Evolutionary conservation across 2,797 vertebrate genomes (phyloP).

Genomic region (Falco rusticolus): DNA sequence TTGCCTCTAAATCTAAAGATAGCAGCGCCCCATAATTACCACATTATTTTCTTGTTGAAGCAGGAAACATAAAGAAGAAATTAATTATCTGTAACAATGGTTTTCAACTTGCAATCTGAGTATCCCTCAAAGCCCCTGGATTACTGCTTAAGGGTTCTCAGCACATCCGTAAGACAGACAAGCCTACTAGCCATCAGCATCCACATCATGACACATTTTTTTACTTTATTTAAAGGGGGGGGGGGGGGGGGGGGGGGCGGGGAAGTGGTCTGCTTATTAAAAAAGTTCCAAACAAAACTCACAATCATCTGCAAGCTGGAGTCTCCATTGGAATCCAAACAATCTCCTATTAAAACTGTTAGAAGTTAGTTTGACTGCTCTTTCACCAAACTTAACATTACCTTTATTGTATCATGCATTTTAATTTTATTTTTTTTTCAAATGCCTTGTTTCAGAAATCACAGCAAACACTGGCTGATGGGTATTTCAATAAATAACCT

Average conservation of each 20-base stretch:
- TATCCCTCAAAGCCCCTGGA: background rate
- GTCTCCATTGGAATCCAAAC: constrained; percentile 51
- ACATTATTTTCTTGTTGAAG: background rate
- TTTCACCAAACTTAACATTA: background rate
- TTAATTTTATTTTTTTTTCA: background rate
- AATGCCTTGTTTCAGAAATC: background rate
- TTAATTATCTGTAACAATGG: background rate
- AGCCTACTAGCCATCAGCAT: background rate
- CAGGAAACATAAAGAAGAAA: constrained; percentile 37
- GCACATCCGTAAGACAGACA: background rate
- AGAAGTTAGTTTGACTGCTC: background rate
- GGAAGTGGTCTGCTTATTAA: background rate
- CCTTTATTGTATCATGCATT: background rate
- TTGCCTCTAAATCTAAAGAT: background rate
- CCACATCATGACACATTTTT: background rate
- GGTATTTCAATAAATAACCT: background rate
- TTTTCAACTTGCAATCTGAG: background rate
- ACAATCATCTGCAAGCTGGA: background rate
- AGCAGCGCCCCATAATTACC: background rate
- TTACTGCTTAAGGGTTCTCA: background rate
- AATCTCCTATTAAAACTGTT: background rate
- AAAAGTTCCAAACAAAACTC: constrained; percentile 32
- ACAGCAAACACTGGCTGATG: background rate
- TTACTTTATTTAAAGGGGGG: background rate
- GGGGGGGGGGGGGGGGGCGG: too few relatives aligned